Conservation (phyloP, 2,888 invertebrate species). For the Apamea sordens region DNA sequence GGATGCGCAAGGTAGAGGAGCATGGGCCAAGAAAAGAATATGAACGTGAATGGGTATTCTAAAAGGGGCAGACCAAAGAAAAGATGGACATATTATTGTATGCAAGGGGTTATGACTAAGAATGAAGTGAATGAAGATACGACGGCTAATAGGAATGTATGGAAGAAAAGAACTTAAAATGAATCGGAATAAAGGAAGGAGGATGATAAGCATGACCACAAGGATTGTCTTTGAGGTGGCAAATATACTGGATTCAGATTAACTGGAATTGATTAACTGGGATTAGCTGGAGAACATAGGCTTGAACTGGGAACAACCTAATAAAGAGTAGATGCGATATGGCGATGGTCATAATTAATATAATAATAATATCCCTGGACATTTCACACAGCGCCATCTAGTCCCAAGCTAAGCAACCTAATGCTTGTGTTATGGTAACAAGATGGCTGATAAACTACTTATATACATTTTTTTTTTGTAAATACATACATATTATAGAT, state of each 20-base stretch:
- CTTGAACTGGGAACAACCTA: neutral
- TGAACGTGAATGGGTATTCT: neutral
- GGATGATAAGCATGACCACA: neutral
- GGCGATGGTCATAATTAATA: neutral
- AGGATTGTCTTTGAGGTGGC: neutral
- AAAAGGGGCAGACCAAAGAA: neutral
- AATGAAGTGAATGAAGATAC: neutral
- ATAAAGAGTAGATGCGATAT: neutral
- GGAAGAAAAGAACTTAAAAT: neutral
- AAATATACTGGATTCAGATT: neutral
- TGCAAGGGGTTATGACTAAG: neutral
- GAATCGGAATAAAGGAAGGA: neutral
- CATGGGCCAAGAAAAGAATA: neutral
- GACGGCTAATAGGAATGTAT: too few species aligned
- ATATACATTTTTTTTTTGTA: too few species aligned
- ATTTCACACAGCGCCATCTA: too few species aligned
- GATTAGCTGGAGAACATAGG: neutral
- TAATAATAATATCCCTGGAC: too few species aligned
- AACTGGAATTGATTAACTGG: too few species aligned
- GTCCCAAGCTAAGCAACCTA: too few species aligned
- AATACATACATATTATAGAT: too few species aligned
- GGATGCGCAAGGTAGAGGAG: neutral
- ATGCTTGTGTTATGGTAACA: too few species aligned
- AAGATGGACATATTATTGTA: neutral
- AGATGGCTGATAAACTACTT: too few species aligned